Percentiles rank a stretch among this genome's conserved stretches.
phyloP scores from a whole-genome alignment of 2,888 invertebrate genomes.

The Eupithecia exiguata region DNA sequence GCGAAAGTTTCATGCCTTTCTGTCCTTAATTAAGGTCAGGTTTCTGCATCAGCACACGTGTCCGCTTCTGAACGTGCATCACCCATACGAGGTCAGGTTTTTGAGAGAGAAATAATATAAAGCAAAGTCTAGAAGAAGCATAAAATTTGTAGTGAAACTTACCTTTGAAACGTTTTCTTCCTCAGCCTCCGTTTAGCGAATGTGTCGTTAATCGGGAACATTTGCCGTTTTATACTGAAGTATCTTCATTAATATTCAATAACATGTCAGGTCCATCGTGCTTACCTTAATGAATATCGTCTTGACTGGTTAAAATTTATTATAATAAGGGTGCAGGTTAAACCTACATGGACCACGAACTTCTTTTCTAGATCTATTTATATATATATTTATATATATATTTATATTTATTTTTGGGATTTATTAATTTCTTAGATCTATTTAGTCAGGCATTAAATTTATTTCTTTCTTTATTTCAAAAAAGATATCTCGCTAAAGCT shows the following conservation, averaged over 20 bases:
- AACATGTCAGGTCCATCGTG: constrained; percentile 50
- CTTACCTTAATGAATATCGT: constrained; percentile 37
- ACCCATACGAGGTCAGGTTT: not conserved
- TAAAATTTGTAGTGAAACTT: constrained; percentile 20
- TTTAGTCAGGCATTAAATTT: no score
- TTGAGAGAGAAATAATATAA: not conserved
- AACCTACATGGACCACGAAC: not conserved
- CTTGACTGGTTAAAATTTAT: constrained; percentile 17
- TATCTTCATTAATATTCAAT: constrained; percentile 64
- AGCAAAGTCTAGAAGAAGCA: not conserved
- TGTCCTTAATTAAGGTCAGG: no score
- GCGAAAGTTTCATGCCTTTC: not conserved
- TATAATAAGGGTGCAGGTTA: not conserved
- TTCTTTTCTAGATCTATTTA: not conserved
- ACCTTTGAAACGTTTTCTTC: constrained; percentile 43
- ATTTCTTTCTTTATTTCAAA: no score
- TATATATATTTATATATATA: no score
- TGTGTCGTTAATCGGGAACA: constrained; percentile 46
- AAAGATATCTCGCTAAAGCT: no score
- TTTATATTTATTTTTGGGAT: no score
- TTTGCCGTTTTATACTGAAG: constrained; percentile 59
- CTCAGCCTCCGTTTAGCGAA: constrained; percentile 42
- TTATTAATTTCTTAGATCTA: no score
- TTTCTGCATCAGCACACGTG: not conserved
- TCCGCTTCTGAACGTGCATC: not conserved